Evolutionary conservation across 2,888 invertebrate species (phyloP).

Genomic region (Xylota sylvarum): DNA sequence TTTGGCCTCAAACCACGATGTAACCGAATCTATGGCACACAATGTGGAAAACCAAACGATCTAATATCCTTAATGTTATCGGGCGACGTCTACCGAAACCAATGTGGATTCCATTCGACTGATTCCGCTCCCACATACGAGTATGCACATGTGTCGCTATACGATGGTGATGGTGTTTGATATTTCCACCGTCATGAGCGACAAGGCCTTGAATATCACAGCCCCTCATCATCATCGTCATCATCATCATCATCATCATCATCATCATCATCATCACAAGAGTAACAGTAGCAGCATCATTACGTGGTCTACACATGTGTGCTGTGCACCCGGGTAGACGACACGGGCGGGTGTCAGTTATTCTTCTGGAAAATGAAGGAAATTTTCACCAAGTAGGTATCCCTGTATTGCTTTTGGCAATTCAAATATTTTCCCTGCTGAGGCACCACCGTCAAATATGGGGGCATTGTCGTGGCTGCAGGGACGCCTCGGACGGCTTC

Average conservation of each 20-base stretch:
- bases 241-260: conserved; percentile 40
- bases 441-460: conserved; percentile 10
- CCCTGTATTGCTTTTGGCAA: conserved; percentile 51
- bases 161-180: background rate
- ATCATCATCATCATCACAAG: conserved; percentile 28
- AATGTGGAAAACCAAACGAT: conserved; percentile 67
- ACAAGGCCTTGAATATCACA: conserved; percentile 50
- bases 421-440: conserved; percentile 47
- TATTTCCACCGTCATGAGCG: conserved; percentile 31
- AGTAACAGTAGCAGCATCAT: conserved; percentile 51
- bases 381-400: conserved; percentile 46
- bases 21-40: conserved; percentile 63
- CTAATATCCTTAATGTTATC: conserved; percentile 71
- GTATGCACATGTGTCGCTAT: background rate
- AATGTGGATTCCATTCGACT: conserved; percentile 65
- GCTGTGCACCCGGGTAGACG: background rate
- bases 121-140: conserved; percentile 42
- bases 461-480: conserved; percentile 27
- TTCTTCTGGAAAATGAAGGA: conserved; percentile 29
- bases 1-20: conserved; percentile 40
- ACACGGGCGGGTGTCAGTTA: conserved; percentile 15
- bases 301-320: conserved; percentile 22
- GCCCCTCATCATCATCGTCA: conserved; percentile 52
- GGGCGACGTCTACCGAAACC: conserved; percentile 56
- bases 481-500: conserved; percentile 13